Evolutionary conservation across 2,113 vertebrate species (phyloP).

Genomic region (Paradoxurus hermaphroditus): DNA sequence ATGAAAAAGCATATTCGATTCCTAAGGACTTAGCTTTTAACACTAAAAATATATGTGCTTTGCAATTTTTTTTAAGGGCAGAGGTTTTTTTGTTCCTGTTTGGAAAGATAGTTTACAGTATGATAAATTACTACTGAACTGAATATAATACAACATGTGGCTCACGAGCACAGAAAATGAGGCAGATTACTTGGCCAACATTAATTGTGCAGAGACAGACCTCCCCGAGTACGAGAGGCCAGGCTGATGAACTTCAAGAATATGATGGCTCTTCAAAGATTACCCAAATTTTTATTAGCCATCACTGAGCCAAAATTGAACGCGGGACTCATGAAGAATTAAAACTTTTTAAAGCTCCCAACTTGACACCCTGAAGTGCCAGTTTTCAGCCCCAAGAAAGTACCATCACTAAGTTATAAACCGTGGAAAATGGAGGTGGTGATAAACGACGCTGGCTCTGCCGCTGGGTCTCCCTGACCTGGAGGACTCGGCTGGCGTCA

Average conservation of each 20-base stretch:
- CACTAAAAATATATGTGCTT: not conserved
- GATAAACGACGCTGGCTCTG: conserved; percentile 58
- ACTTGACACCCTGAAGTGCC: conserved; percentile 27
- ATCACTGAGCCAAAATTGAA: conserved; percentile 32
- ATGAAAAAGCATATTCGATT: not conserved
- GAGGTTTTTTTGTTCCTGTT: not conserved
- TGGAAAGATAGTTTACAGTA: not conserved
- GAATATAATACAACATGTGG: not conserved
- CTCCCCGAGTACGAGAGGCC: not conserved
- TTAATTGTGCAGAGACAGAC: not conserved
- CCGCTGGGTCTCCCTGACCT: conserved; percentile 73
- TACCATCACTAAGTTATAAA: conserved; percentile 39
- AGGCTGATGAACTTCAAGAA: not conserved
- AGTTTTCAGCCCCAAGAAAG: conserved; percentile 48
- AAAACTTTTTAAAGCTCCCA: conserved; percentile 56
- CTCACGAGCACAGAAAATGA: not conserved
- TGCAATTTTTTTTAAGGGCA: not conserved
- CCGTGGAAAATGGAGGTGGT: conserved; percentile 60
- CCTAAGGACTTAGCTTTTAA: not conserved
- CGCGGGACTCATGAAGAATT: not conserved
- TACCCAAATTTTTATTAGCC: not conserved
- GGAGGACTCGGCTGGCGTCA: conserved; percentile 55
- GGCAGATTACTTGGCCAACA: not conserved
- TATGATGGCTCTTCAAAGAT: not conserved
- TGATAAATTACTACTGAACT: not conserved